Percentiles rank a stretch among this genome's conserved stretches.
Evolutionary conservation across 2,888 invertebrate genomes (phyloP).

Genomic region (Aphelenchoides bicaudatus): DNA sequence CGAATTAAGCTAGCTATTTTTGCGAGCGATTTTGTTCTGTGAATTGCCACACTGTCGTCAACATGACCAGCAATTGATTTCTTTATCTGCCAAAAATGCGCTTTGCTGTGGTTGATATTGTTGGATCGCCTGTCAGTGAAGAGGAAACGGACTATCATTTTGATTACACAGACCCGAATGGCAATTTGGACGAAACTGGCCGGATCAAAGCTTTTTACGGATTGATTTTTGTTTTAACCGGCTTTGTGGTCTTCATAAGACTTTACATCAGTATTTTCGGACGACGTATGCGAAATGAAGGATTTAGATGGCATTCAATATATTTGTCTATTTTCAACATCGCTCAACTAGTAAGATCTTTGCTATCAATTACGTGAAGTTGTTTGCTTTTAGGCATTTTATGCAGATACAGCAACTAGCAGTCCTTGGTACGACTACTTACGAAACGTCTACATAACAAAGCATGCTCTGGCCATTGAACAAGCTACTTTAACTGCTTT

Average conservation of each 20-base stretch:
- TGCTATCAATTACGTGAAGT: neutral
- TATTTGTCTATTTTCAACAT: slow-evolving; percentile 17
- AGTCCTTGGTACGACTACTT: slow-evolving; percentile 19
- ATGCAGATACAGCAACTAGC: slow-evolving; percentile 1
- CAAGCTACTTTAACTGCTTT: slow-evolving; percentile 6
- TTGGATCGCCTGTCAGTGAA: too few relatives aligned
- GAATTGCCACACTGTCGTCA: too few relatives aligned
- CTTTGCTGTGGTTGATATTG: too few relatives aligned
- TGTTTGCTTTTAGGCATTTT: slow-evolving; percentile 8
- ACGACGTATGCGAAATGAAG: slow-evolving; percentile 18
- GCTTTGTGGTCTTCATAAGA: slow-evolving; percentile 11
- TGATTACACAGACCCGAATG: slow-evolving; percentile 17
- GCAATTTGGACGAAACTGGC: neutral
- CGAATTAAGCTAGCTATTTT: too few relatives aligned
- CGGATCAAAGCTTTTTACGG: slow-evolving; percentile 6
- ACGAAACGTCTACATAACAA: slow-evolving; percentile 15
- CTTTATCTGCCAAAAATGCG: too few relatives aligned
- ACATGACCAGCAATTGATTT: too few relatives aligned
- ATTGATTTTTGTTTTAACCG: slow-evolving; percentile 6
- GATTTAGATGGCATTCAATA: slow-evolving; percentile 5
- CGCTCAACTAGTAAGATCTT: neutral
- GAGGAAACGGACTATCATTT: slow-evolving; percentile 8
- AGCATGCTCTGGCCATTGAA: slow-evolving; percentile 14
- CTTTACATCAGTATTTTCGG: slow-evolving; percentile 12
- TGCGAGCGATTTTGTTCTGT: too few relatives aligned